Evolutionary conservation across 2,113 vertebrate genomes (phyloP).

Genomic region (Athene noctua): DNA sequence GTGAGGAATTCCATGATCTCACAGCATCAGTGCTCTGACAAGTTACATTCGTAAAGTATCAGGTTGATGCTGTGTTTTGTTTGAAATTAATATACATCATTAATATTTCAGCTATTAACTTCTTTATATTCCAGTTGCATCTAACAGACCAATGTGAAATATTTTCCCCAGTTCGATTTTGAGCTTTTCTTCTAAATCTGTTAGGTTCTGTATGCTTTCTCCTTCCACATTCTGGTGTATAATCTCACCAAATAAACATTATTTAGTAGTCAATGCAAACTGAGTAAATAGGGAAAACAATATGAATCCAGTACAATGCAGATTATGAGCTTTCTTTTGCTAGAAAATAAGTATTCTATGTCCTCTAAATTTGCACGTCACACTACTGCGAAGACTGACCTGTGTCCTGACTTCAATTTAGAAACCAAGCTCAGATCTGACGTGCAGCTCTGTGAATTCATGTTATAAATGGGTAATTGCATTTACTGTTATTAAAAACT

Average conservation of each 20-base stretch:
- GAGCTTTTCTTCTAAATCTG: background rate
- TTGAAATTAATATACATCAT: background rate
- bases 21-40: background rate
- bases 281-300: background rate
- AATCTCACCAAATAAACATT: background rate
- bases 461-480: background rate
- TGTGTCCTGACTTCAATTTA: background rate
- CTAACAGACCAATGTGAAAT: background rate
- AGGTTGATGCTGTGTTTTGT: background rate
- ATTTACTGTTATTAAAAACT: background rate
- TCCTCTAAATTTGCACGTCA: background rate
- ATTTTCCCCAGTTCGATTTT: background rate
- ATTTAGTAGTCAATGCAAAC: background rate
- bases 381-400: background rate
- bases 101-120: constrained; percentile 22
- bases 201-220: background rate
- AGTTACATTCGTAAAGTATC: background rate
- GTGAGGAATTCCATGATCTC: background rate
- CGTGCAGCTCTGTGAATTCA: background rate
- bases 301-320: background rate
- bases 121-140: background rate
- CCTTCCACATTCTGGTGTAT: background rate
- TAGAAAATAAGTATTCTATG: background rate
- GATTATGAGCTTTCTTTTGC: background rate
- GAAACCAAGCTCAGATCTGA: background rate